Percentiles rank a stretch among this genome's conserved stretches.
phyloP scores from a whole-genome alignment of 2,888 invertebrate genomes.

The Bruchidius siliquastri region DNA sequence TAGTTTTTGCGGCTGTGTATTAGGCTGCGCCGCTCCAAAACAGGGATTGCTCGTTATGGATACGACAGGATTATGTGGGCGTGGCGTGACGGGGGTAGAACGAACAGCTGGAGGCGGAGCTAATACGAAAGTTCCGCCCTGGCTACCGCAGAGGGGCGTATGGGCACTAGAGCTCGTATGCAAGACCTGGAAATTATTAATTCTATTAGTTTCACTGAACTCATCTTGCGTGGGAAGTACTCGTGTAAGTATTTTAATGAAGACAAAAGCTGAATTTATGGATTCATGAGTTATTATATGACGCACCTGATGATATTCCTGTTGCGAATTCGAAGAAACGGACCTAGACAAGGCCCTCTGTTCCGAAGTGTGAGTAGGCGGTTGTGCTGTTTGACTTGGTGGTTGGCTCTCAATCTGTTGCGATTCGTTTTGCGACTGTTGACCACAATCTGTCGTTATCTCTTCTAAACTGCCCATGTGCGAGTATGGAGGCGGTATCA shows the following conservation, averaged over 20 bases:
- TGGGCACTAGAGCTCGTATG: constrained; percentile 38
- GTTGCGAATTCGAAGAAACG: constrained; percentile 27
- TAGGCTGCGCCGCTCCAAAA: constrained; percentile 16
- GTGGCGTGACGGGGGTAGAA: constrained; percentile 12
- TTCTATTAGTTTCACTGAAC: not conserved
- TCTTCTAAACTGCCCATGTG: constrained; percentile 69
- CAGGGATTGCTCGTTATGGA: constrained; percentile 37
- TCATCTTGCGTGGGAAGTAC: too few species aligned
- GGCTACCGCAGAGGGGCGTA: constrained; percentile 17
- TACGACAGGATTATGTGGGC: constrained; percentile 23
- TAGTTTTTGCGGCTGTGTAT: not conserved
- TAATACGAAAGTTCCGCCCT: constrained; percentile 23
- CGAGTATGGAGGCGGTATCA: constrained; percentile 81
- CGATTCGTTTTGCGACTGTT: constrained; percentile 12
- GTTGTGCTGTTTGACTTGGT: constrained; percentile 3
- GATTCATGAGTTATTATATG: too few species aligned
- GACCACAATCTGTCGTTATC: constrained; percentile 44
- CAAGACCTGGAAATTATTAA: constrained; percentile 25
- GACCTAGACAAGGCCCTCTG: constrained; percentile 36
- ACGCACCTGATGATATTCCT: constrained; percentile 28
- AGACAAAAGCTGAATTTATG: too few species aligned
- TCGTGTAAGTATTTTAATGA: too few species aligned
- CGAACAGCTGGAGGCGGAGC: constrained; percentile 25
- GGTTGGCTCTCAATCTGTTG: not conserved
- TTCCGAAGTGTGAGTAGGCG: constrained; percentile 5